phyloP scores from a whole-genome alignment of 2,888 invertebrate species.

The Suillia variegata region DNA sequence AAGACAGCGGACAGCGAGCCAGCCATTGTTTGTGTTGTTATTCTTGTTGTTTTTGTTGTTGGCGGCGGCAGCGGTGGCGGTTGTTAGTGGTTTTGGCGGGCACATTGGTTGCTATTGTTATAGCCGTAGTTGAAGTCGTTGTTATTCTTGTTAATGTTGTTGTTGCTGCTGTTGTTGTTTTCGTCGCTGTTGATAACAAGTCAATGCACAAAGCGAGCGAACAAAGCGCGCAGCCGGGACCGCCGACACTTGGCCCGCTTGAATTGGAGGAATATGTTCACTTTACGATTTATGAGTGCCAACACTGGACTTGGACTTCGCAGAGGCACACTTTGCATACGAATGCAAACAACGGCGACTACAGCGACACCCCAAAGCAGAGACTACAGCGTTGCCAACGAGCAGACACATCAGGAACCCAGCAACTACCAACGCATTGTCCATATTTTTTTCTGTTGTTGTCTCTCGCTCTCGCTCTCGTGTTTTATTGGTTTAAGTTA shows the following conservation, averaged over 20 bases:
- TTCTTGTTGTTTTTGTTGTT: no score
- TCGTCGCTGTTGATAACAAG: slow-evolving; percentile 13
- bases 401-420: background rate
- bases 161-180: no score
- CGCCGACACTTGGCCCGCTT: background rate
- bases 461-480: no score
- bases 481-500: no score
- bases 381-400: slow-evolving; percentile 1
- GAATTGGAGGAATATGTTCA: background rate
- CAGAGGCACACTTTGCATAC: slow-evolving; percentile 27
- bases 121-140: slow-evolving; percentile 8
- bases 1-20: slow-evolving; percentile 1
- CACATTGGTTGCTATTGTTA: slow-evolving; percentile 6
- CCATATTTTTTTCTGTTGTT: slow-evolving; percentile 6
- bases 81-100: no score
- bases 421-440: slow-evolving; percentile 3
- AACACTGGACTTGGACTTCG: no score
- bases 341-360: slow-evolving; percentile 10
- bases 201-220: slow-evolving; percentile 10
- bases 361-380: background rate
- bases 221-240: no score
- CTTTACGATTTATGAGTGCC: slow-evolving; percentile 29
- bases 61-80: background rate
- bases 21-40: no score
- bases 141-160: background rate